Evolutionary conservation across 2,888 invertebrate genomes (phyloP), one percentile per base, ranked within the genome.

Genomic region (Cryptus viduatorius): DNA sequence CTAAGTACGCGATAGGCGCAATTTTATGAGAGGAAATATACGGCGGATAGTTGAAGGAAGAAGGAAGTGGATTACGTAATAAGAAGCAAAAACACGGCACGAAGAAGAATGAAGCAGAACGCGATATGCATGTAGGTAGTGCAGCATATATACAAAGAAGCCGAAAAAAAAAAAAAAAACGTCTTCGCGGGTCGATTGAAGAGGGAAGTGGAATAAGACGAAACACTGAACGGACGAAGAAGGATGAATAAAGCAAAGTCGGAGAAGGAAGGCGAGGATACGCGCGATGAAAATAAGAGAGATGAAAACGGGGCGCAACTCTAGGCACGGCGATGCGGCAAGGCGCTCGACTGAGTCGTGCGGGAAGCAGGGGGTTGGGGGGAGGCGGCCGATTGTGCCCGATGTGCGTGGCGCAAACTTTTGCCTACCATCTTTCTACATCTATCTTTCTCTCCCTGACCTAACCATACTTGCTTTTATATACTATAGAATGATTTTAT

Each of bases 381-480:
- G 37, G 37, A 2, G 37, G 37, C 8, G 67, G 72, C 80, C 81
- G 85, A 79, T 83, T 79, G 83, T 79, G 71, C 73, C 67, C 84
- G 81, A 86, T 84, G 85, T 83, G 86, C 86, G 86, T 86, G 82
- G 81, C 68, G 81, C 69, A 68, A 83, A 83, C 78, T 83, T 75
- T 83, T 82, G 72, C 78, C 82, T 50, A 76, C 82, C 68, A 44
- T 19, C 24, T 46, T 72, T 76, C 67, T 72, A 65, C 68, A 76
- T 68, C 77, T 82, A 50, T 77, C 78, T 48, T 61, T 67, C 68
- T 89, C 90, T 90, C 91, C 90, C 90, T 92, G 91, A 91, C 92
- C 91, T 90, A 91, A 90, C 91, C 91, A 90, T 89, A 89, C 89
- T 71, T 19, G 56, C 12, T 24, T 37, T 8, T 37, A 19, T 19